Evolutionary conservation across 2,113 vertebrate genomes (phyloP), one percentile per base, ranked within the genome.

Genomic region (Hipposideros armiger): DNA sequence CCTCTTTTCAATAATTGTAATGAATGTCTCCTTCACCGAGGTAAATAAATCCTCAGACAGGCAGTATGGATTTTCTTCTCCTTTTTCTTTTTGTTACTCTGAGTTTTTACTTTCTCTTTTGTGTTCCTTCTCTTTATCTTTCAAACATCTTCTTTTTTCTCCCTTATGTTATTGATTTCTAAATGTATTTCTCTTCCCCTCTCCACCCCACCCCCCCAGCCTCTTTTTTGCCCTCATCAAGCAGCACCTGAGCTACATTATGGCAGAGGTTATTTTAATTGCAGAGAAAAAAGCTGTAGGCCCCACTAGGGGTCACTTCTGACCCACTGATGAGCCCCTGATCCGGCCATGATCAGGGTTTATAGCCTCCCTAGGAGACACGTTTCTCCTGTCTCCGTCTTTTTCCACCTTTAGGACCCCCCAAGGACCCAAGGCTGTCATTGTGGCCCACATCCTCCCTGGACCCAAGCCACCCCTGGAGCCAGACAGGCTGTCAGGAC

Each of bases 301-400:
- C 85, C 97, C 97, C 97, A 97, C 97, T 97, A 98, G 97, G 76
- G 97, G 97, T 98, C 97, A 97, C 97, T 96, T 98, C 96, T 97
- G 96, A 95, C 95, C 40, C 87, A 97, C 76, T 15, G 70, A 94
- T 94, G 89, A 77, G 54, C 74, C 76, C 13, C 74, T 89, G 50
- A 87, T 36, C 30, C 7, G 62, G 45, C 16, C 47, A 11, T 50
- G 28, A 36, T 36, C 36, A 36, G 36, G 50, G 30, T 89, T 86
- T 64, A 60, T 4, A 76, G 70, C 58, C 60, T 90, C 80, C 30
- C 32, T 15, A 22, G 13, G 77, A 95, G 83, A 87, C 20, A 83
- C 17, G 66, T 78, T 70, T 17, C 76, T 89, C 22, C 8, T 56
- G 45, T 60, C 64, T 56, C 62, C 80, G 32, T 72, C 78, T 67